phyloP scores from a whole-genome alignment of 2,888 invertebrate species.

The Stegophylla sp. region DNA sequence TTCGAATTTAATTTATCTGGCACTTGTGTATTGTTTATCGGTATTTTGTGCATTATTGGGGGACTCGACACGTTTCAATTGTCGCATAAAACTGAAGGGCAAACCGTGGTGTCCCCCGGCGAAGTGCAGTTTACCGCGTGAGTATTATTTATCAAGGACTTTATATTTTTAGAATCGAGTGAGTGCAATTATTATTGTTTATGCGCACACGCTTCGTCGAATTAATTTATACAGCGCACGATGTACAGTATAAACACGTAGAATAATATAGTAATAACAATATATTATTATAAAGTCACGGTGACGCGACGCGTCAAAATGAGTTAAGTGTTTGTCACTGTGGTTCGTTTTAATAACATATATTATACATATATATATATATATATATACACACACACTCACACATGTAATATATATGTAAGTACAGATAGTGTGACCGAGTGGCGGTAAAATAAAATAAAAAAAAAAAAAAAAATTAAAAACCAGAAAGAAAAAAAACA shows the following conservation, averaged over 20 bases:
- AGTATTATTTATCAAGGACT: neutral
- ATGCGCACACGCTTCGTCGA: no score
- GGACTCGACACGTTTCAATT: constrained; percentile 1
- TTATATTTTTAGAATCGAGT: neutral
- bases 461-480: neutral
- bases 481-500: neutral
- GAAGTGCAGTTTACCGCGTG: neutral
- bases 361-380: no score
- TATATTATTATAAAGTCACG: neutral
- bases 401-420: no score
- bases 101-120: neutral
- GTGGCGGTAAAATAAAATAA: no score
- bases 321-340: neutral
- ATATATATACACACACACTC: no score
- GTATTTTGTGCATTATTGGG: neutral
- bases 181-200: no score
- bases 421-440: neutral
- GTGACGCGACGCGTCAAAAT: neutral
- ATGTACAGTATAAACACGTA: no score
- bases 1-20: neutral
- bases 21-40: constrained; percentile 9
- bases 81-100: neutral
- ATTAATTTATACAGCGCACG: no score
- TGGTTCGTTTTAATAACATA: neutral
- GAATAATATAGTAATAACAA: no score